Percentiles rank a stretch among this genome's conserved stretches.
Conservation (phyloP, 2,888 invertebrate genomes). For the Phania funesta region DNA sequence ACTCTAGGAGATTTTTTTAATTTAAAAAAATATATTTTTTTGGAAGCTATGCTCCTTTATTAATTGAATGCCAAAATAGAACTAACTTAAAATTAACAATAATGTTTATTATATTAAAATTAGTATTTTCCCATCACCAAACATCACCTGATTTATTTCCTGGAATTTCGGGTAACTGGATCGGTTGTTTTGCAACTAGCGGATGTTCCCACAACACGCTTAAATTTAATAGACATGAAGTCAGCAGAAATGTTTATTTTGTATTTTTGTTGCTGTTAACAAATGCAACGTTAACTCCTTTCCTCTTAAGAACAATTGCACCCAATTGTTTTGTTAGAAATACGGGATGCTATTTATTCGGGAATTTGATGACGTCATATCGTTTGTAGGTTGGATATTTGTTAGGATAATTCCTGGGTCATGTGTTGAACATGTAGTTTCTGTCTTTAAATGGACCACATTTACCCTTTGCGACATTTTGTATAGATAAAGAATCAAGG, state of each 20-base stretch:
- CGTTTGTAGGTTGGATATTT: background rate
- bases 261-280: no score
- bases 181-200: background rate
- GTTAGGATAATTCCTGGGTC: background rate
- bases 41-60: no score
- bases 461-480: background rate
- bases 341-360: background rate
- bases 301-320: no score
- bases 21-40: no score
- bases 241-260: no score
- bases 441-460: background rate
- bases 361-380: background rate
- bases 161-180: no score
- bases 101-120: background rate
- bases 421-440: no score
- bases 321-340: no score
- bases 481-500: constrained; percentile 12
- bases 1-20: no score
- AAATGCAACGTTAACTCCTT: no score
- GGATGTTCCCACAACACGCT: background rate
- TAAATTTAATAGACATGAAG: background rate
- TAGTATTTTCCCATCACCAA: no score
- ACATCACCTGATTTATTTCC: no score
- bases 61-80: background rate
- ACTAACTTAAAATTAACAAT: background rate